These are phyloP conservation scores for Phenganax subtilis DNA, from an alignment of 92 coral and sea anemone genomes.

Conservation along the genomic window DNA sequence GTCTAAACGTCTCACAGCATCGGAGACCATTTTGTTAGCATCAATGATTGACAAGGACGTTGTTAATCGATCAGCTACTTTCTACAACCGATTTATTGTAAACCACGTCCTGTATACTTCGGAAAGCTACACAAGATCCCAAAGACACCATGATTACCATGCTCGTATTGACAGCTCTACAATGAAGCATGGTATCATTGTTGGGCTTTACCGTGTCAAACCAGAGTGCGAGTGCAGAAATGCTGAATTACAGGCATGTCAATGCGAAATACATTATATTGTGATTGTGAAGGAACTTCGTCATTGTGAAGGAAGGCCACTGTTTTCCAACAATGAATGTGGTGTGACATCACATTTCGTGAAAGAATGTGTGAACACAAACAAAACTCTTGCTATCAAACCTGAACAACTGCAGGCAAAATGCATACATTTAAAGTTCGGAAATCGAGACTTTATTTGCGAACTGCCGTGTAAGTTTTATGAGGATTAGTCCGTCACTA, in stretches of 20 bases:
- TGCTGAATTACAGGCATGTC: slow-evolving; percentile 30
- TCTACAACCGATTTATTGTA: slow-evolving; percentile 25
- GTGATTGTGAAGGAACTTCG: background rate
- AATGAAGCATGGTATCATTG: slow-evolving; percentile 1
- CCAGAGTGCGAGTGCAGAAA: slow-evolving; percentile 27
- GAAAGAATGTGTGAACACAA: background rate
- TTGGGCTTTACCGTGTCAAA: slow-evolving; percentile 24
- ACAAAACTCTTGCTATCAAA: slow-evolving; percentile 13
- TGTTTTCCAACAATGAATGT: slow-evolving; percentile 3
- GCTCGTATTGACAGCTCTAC: background rate
- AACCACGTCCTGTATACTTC: slow-evolving; percentile 27
- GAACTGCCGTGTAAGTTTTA: slow-evolving; percentile 21
- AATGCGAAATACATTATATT: background rate
- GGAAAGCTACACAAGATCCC: slow-evolving; percentile 13
- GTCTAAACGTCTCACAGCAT: slow-evolving; percentile 17
- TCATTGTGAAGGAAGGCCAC: slow-evolving; percentile 6
- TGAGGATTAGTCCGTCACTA: slow-evolving; percentile 6
- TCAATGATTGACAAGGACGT: slow-evolving; percentile 8
- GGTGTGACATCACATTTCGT: slow-evolving; percentile 25
- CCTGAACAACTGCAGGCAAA: slow-evolving; percentile 2
- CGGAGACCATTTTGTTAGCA: slow-evolving; percentile 24
- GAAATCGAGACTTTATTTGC: slow-evolving; percentile 13
- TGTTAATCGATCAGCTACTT: slow-evolving; percentile 8
- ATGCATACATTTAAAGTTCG: slow-evolving; percentile 8
- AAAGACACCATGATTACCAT: slow-evolving; percentile 12